These are phyloP conservation scores for Ibycter americanus DNA, from an alignment of 2,797 vertebrate species.

Conservation along the genomic window DNA sequence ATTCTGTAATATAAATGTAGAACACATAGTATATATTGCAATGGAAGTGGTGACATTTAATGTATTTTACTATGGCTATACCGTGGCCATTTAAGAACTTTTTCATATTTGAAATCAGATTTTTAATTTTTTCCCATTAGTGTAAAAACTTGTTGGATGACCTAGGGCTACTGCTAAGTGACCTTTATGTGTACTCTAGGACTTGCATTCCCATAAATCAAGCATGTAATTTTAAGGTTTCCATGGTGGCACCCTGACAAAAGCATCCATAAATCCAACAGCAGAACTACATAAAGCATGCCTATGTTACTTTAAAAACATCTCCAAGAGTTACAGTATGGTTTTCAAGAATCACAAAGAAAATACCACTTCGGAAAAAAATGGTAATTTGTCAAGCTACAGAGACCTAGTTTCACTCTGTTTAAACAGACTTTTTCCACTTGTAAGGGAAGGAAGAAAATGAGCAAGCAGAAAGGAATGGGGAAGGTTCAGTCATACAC, in stretches of 20 bases:
- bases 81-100: neutral
- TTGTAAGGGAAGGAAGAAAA: constrained; percentile 56
- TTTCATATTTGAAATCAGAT: neutral
- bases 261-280: constrained; percentile 52
- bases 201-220: constrained; percentile 50
- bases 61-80: neutral
- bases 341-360: constrained; percentile 65
- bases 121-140: neutral
- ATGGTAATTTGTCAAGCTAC: constrained; percentile 65
- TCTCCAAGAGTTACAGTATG: constrained; percentile 49
- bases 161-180: neutral
- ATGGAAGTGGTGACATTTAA: neutral
- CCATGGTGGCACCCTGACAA: constrained; percentile 48
- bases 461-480: constrained; percentile 74
- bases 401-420: constrained; percentile 60
- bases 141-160: neutral
- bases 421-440: constrained; percentile 71
- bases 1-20: neutral
- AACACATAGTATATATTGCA: neutral
- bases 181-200: neutral
- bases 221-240: constrained; percentile 48
- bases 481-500: constrained; percentile 47
- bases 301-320: constrained; percentile 57
- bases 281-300: constrained; percentile 36
- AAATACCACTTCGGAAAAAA: constrained; percentile 66